Base-by-base conservation (phyloP, 1,140 invertebrate genomes). In the Ceratina japonica region DNA sequence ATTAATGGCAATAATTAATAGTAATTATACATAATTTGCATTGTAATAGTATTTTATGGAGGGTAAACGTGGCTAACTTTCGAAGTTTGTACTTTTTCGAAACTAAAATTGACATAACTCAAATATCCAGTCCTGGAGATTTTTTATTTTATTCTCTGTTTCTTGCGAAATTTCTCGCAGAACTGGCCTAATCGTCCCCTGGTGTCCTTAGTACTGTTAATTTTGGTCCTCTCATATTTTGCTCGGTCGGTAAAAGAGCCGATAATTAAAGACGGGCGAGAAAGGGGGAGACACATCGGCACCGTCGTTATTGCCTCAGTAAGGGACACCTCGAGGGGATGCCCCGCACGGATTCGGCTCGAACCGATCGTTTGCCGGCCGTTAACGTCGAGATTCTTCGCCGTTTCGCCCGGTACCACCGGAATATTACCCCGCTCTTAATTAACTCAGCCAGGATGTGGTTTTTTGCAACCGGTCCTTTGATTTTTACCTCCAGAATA, bases 231-330 rank as follows among this genome's bases (percentile, higher is more conserved):
- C 4, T 31, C 27, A 31, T 31, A 31, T 65, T 71, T 72, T 62
- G 56, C 52, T 2, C 7, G 7, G 4, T 27, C 54, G 49, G 44
- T 69, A 64, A 74, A 52, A 71, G 65, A 64, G 51, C 77, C 70
- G 80, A 86, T 82, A 88, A 89, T 89, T 89, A 89, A 85, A 83
- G 85, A 78, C 76, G 78, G 68, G 64, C 49, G 63, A 77, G 85
- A 85, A 75, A 83, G 44, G 86, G 86, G 56, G 81, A 51, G 56
- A 75, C 37, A 31, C 24, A 12, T 7, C 27, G 73, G 54, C 62
- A 22, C 18, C 18, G 61, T 56, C 52, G 52, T 75, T 68, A 52
- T 24, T 37, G 54, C 22, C n/a, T n/a, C n/a, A n/a, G 54, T 58
- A 37, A 44, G 49, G 62, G 20, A 66, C 52, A 66, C 62, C 49